A percentile compares a stretch with the other conserved stretches of the same genome.
Conservation (phyloP, 2,888 invertebrate species). For the Idaea biselata region DNA sequence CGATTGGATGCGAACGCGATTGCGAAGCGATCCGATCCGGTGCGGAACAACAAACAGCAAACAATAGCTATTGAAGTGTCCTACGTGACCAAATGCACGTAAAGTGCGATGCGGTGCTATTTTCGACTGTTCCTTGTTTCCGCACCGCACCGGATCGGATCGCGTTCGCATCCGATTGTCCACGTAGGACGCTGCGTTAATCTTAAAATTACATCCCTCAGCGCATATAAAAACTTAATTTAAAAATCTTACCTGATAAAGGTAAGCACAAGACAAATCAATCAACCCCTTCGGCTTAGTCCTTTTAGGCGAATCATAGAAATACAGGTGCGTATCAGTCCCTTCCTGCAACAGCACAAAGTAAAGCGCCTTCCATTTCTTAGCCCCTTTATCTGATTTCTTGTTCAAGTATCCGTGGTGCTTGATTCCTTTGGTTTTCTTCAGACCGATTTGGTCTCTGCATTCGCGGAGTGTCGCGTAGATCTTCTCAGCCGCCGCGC, state of each 20-base stretch:
- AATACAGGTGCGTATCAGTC: slow-evolving; percentile 95
- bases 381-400: slow-evolving; percentile 93
- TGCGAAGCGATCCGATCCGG: too few relatives aligned
- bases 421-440: slow-evolving; percentile 95
- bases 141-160: too few relatives aligned
- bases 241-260: slow-evolving; percentile 84
- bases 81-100: too few relatives aligned
- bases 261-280: slow-evolving; percentile 95
- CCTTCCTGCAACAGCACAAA: slow-evolving; percentile 95
- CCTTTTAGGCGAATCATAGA: slow-evolving; percentile 98
- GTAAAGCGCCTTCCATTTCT: slow-evolving; percentile 97
- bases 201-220: too few relatives aligned
- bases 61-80: too few relatives aligned
- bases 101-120: too few relatives aligned
- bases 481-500: slow-evolving; percentile 93
- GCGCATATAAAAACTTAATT: slow-evolving; percentile 13
- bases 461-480: slow-evolving; percentile 97
- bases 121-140: too few relatives aligned
- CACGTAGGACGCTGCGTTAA: too few relatives aligned
- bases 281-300: slow-evolving; percentile 98
- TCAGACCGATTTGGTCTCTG: slow-evolving; percentile 93
- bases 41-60: too few relatives aligned
- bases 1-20: too few relatives aligned
- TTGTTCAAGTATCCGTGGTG: slow-evolving; percentile 94
- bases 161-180: too few relatives aligned